Conservation (phyloP, 2,113 vertebrate genomes). For the human region DNA sequence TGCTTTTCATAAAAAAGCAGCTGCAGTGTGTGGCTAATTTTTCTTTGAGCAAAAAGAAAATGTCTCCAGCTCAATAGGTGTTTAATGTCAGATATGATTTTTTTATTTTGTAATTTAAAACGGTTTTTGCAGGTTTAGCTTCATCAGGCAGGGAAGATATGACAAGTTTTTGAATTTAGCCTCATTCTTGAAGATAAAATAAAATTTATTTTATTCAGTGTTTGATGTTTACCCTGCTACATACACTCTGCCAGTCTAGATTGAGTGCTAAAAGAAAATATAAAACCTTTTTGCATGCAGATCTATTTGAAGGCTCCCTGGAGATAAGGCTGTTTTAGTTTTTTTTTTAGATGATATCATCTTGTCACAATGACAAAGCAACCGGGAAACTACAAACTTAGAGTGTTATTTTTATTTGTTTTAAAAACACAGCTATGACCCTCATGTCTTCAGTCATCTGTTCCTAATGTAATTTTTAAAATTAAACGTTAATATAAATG, state of each 20-base stretch:
- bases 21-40: background rate
- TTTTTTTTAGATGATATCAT: background rate
- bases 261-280: background rate
- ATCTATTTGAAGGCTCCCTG: background rate
- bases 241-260: background rate
- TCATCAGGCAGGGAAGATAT: background rate
- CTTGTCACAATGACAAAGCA: background rate
- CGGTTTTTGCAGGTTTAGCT: background rate
- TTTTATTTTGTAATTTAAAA: background rate
- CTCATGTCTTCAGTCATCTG: background rate
- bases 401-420: background rate
- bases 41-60: background rate
- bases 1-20: background rate
- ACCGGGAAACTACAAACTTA: background rate
- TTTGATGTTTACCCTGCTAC: background rate
- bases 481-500: background rate
- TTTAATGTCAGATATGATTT: conserved; percentile 25
- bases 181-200: background rate
- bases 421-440: background rate
- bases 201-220: background rate
- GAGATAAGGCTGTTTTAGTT: background rate
- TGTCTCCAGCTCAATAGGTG: background rate
- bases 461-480: background rate
- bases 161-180: background rate
- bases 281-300: background rate